These are phyloP conservation scores for Mesembrinibis cayennensis DNA, from an alignment of 2,113 vertebrate species.

Conservation along the genomic window DNA sequence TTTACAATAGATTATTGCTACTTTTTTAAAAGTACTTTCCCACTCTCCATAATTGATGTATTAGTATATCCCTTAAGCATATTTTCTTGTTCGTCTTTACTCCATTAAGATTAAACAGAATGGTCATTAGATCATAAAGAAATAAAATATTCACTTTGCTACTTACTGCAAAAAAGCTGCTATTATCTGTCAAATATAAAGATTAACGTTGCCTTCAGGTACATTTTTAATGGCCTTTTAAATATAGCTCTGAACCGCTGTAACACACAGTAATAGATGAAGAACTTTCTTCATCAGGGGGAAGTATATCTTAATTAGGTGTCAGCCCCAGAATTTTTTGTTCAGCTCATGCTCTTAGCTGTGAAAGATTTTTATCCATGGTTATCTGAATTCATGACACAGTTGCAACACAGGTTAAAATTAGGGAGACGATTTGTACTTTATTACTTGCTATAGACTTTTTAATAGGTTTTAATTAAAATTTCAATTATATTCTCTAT, in stretches of 20 bases:
- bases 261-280: not conserved
- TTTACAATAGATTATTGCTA: conserved; percentile 43
- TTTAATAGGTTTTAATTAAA: conserved; percentile 35
- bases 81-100: conserved; percentile 46
- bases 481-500: not conserved
- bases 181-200: conserved; percentile 64
- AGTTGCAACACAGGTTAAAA: not conserved
- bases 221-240: conserved; percentile 61
- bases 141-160: conserved; percentile 56
- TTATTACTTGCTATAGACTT: not conserved
- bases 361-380: not conserved
- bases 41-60: conserved; percentile 48
- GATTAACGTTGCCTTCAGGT: conserved; percentile 66
- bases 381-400: not conserved
- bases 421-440: not conserved
- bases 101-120: conserved; percentile 58
- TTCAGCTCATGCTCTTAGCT: not conserved
- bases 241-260: conserved; percentile 12
- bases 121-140: conserved; percentile 65
- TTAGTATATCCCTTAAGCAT: conserved; percentile 45
- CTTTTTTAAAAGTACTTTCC: conserved; percentile 50
- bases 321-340: not conserved
- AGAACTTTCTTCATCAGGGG: conserved; percentile 2
- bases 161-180: conserved; percentile 32
- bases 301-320: conserved; percentile 40